These are phyloP conservation scores for Pogonocherus hispidulus DNA, from an alignment of 2,888 invertebrate genomes.

Conservation along the genomic window DNA sequence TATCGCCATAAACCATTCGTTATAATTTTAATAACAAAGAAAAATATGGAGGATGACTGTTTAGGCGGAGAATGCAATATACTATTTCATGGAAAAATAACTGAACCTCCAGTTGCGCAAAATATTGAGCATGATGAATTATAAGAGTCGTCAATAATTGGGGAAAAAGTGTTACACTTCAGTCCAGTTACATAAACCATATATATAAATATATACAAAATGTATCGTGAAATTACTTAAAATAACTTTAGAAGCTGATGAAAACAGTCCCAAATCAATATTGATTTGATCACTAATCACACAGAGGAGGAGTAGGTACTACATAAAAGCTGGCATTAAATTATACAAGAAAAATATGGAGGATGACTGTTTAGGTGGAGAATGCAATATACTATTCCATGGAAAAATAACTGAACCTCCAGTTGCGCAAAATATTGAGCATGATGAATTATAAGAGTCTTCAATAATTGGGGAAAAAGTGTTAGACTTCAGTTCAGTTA, in stretches of 20 bases:
- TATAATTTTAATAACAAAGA: background rate
- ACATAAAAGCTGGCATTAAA: too few species aligned
- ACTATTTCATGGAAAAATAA: conserved; percentile 6
- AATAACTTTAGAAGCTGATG: background rate
- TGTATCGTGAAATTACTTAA: too few species aligned
- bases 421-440: background rate
- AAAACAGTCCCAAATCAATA: background rate
- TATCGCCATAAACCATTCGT: background rate
- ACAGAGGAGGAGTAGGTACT: too few species aligned
- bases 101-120: background rate
- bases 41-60: background rate
- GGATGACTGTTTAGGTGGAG: too few species aligned
- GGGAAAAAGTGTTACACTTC: too few species aligned
- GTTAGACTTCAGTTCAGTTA: too few species aligned
- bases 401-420: background rate
- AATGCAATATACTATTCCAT: background rate
- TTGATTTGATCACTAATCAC: too few species aligned
- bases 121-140: background rate
- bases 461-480: too few species aligned
- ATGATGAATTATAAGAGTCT: background rate
- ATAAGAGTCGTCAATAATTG: too few species aligned
- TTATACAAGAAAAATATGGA: too few species aligned
- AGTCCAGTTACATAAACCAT: too few species aligned
- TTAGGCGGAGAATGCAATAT: background rate
- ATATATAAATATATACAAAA: too few species aligned